A percentile compares a stretch with the other conserved stretches of the same genome.
Evolutionary conservation across 2,888 invertebrate species (phyloP).

Genomic region (Gortyna flavago): DNA sequence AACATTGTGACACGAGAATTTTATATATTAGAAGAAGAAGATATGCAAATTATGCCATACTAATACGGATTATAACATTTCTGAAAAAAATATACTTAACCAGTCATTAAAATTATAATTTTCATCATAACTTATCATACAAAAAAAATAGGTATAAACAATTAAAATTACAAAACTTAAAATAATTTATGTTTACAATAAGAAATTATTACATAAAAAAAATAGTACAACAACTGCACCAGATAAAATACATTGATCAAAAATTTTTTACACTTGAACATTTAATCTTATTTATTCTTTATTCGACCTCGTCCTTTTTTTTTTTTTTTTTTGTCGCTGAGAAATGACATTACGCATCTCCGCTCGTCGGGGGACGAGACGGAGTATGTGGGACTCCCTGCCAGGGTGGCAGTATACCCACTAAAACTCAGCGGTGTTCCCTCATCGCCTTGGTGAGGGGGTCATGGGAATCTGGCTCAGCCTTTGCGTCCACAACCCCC

Average conservation of each 20-base stretch:
- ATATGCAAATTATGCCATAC: too few relatives aligned
- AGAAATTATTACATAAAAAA: neutral
- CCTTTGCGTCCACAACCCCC: too few relatives aligned
- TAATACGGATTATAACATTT: neutral
- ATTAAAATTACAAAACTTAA: neutral
- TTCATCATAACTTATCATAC: neutral
- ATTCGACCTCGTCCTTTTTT: neutral
- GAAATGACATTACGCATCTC: too few relatives aligned
- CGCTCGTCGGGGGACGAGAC: too few relatives aligned
- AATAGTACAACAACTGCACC: neutral
- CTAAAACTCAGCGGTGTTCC: too few relatives aligned
- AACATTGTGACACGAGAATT: too few relatives aligned
- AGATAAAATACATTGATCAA: neutral
- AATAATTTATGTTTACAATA: neutral
- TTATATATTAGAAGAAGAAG: too few relatives aligned
- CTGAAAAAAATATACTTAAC: neutral
- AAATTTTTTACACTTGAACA: constrained; percentile 1
- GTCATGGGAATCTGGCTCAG: too few relatives aligned
- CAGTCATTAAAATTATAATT: neutral
- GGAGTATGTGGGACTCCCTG: too few relatives aligned
- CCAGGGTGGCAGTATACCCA: too few relatives aligned
- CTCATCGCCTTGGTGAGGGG: too few relatives aligned
- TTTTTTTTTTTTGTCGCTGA: too few relatives aligned
- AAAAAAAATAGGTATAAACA: neutral
- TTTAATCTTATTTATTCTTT: neutral